phyloP scores from a whole-genome alignment of 37 sponge, comb jelly and placozoan genomes.

The Halichondria panicea region DNA sequence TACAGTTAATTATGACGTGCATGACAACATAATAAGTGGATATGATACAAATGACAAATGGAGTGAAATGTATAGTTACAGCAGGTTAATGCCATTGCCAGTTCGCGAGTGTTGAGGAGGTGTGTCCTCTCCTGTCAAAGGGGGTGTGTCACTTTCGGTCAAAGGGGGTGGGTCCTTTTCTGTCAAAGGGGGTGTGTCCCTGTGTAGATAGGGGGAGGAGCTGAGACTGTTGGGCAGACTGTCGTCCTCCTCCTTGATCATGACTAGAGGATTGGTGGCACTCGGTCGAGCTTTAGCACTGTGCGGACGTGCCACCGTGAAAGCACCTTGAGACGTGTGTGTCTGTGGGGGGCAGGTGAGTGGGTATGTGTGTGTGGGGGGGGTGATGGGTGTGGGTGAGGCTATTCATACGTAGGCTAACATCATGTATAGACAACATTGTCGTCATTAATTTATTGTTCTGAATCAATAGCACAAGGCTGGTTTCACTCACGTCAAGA shows the following conservation, averaged over 20 bases:
- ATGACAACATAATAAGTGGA: too few species aligned
- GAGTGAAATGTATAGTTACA: too few species aligned
- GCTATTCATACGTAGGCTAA: too few species aligned
- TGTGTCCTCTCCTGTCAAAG: background rate
- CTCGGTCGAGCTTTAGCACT: background rate
- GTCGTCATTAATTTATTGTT: too few species aligned
- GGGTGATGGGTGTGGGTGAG: background rate
- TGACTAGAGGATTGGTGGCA: background rate
- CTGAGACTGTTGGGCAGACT: background rate
- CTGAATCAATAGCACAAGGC: too few species aligned
- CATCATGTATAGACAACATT: too few species aligned
- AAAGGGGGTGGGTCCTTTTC: background rate
- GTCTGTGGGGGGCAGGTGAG: background rate
- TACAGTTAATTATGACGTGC: too few species aligned
- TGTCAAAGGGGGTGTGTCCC: background rate
- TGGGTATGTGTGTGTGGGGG: constrained; percentile 4
- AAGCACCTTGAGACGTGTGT: background rate
- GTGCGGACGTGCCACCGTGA: background rate
- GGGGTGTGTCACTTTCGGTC: background rate
- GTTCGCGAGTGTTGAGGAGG: too few species aligned
- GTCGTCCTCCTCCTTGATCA: background rate
- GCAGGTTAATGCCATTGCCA: too few species aligned
- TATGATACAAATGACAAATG: too few species aligned
- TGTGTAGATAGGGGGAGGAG: background rate
- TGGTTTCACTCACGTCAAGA: too few species aligned